These are phyloP conservation scores for Amia ocellicauda DNA, from an alignment of 2,113 vertebrate species.

Conservation along the genomic window DNA sequence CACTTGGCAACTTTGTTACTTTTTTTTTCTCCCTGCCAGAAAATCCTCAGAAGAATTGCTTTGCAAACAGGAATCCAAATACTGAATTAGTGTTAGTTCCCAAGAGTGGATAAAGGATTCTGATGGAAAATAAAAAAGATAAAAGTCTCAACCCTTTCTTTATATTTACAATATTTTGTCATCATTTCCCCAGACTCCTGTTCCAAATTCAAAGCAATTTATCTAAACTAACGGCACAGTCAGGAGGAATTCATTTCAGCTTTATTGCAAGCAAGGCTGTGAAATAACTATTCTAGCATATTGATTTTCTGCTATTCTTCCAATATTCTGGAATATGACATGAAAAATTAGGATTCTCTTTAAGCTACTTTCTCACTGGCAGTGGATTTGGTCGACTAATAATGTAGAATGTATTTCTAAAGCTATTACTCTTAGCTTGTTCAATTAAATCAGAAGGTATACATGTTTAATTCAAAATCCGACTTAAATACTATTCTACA, in stretches of 20 bases:
- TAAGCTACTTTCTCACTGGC: no score
- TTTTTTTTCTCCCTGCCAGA: background rate
- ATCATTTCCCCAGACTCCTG: conserved; percentile 67
- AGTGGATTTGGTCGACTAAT: background rate
- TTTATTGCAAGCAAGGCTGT: conserved; percentile 70
- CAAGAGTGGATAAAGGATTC: conserved; percentile 40
- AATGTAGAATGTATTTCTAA: no score
- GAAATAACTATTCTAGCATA: conserved; percentile 67
- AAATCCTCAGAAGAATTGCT: conserved; percentile 11
- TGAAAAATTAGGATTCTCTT: no score
- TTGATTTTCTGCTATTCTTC: conserved; percentile 75
- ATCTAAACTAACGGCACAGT: conserved; percentile 58
- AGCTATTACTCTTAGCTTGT: no score
- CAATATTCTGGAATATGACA: background rate
- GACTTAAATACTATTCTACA: no score
- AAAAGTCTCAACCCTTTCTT: conserved; percentile 49
- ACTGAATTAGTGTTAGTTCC: conserved; percentile 42
- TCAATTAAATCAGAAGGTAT: no score
- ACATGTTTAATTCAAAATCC: no score
- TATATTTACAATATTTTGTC: conserved; percentile 58
- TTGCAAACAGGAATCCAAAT: conserved; percentile 25
- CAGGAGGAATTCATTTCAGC: conserved; percentile 73
- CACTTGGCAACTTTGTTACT: background rate
- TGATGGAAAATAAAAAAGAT: conserved; percentile 22
- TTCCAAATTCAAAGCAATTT: conserved; percentile 74